phyloP scores from a whole-genome alignment of 2,797 vertebrate genomes.

The Amblyopsis hoosieri region DNA sequence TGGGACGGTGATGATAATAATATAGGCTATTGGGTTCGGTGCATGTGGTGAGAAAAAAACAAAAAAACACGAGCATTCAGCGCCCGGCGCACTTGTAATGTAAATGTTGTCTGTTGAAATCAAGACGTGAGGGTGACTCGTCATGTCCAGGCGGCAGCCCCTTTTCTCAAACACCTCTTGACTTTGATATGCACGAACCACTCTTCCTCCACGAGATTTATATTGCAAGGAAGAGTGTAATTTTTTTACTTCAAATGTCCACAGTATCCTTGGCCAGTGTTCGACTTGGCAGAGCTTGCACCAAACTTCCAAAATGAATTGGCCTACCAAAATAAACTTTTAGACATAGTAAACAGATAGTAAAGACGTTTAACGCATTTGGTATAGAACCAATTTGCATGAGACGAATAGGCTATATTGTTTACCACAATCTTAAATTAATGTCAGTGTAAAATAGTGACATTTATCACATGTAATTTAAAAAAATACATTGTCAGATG shows the following conservation, averaged over 20 bases:
- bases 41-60: not conserved
- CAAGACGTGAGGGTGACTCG: conserved; percentile 80
- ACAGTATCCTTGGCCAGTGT: not conserved
- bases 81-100: conserved; percentile 80
- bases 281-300: not conserved
- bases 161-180: conserved; percentile 83
- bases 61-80: conserved; percentile 67
- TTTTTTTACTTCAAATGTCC: conserved; percentile 81
- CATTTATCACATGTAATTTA: no score
- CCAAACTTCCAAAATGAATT: not conserved
- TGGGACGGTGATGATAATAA: no score
- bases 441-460: no score
- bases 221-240: conserved; percentile 84
- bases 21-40: no score
- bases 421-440: no score
- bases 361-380: no score
- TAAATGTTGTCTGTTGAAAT: no score
- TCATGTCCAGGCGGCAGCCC: conserved; percentile 85
- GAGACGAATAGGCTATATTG: no score
- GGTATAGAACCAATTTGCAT: no score
- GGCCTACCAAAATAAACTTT: not conserved
- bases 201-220: conserved; percentile 84
- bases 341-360: no score
- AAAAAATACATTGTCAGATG: no score
- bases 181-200: conserved; percentile 91